These are phyloP conservation scores for Ameiurus melas DNA, from an alignment of 2,113 vertebrate genomes.

Conservation along the genomic window DNA sequence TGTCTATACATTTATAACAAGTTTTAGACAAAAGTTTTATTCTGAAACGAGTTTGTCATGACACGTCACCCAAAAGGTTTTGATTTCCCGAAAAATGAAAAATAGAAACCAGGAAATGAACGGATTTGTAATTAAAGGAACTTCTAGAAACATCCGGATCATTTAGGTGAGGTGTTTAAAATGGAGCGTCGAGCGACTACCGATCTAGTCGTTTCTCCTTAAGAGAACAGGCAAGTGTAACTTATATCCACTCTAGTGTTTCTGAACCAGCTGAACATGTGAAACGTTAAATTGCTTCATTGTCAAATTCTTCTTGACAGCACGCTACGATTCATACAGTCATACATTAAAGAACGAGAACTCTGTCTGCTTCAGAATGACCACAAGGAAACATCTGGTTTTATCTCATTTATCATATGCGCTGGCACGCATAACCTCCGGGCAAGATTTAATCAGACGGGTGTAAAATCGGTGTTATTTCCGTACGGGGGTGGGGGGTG, in stretches of 20 bases:
- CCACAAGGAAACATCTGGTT: conserved; percentile 2
- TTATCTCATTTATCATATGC: background rate
- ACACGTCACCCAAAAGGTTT: background rate
- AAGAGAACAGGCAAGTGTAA: background rate
- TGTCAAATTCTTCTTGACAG: background rate
- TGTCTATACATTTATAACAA: no score
- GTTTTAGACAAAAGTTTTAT: background rate
- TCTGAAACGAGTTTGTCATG: background rate
- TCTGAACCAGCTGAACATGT: background rate
- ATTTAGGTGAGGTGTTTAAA: background rate
- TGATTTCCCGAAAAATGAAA: background rate
- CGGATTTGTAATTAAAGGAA: background rate
- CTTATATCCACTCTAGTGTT: background rate
- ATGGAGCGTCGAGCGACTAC: no score
- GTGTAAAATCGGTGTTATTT: background rate
- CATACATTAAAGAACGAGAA: background rate
- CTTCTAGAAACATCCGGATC: background rate
- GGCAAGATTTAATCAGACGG: background rate
- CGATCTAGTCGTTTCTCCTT: background rate
- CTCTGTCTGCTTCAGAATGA: background rate
- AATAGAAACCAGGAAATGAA: no score
- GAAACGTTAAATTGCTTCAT: background rate
- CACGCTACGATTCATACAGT: background rate
- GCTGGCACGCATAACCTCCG: background rate
- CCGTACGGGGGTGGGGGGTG: background rate